Percentiles rank a stretch among this genome's conserved stretches.
phyloP scores from a whole-genome alignment of 2,888 invertebrate genomes.

The Isoperla grammatica region DNA sequence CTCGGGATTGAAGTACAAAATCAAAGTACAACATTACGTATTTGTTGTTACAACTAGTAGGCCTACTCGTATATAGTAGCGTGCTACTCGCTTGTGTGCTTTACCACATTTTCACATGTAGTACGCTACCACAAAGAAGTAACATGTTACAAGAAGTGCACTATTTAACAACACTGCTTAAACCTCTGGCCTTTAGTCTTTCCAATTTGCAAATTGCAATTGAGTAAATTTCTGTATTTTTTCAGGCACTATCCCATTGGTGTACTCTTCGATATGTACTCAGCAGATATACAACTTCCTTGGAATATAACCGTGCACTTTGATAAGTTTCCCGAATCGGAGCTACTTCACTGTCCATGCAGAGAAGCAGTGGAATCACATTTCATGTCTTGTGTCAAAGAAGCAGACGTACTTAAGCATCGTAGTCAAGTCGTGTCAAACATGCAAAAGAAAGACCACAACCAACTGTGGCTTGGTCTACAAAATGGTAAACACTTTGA shows the following conservation, averaged over 20 bases:
- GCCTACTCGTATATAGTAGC: no score
- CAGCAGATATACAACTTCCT: conserved; percentile 69
- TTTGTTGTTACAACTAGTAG: no score
- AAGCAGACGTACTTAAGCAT: conserved; percentile 97
- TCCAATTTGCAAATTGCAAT: no score
- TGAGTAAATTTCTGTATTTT: no score
- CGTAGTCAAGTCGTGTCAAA: conserved; percentile 80
- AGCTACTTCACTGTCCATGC: conserved; percentile 79
- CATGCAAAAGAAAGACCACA: conserved; percentile 96
- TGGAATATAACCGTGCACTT: conserved; percentile 95
- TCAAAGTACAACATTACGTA: no score
- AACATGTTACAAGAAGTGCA: no score
- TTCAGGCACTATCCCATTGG: conserved; percentile 63
- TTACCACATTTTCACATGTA: no score
- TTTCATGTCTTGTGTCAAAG: conserved; percentile 93
- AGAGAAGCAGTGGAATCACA: conserved; percentile 90
- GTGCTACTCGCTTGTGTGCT: no score
- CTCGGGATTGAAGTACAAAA: no score
- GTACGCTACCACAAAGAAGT: no score
- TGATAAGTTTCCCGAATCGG: conserved; percentile 86
- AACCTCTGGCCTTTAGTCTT: no score
- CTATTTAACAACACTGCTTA: no score
- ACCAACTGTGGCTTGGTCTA: conserved; percentile 90
- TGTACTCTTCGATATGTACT: conserved; percentile 82
- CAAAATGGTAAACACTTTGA: conserved; percentile 65